These are phyloP conservation scores for Delphinus delphis DNA, from an alignment of 2,113 vertebrate genomes.

Conservation along the genomic window DNA sequence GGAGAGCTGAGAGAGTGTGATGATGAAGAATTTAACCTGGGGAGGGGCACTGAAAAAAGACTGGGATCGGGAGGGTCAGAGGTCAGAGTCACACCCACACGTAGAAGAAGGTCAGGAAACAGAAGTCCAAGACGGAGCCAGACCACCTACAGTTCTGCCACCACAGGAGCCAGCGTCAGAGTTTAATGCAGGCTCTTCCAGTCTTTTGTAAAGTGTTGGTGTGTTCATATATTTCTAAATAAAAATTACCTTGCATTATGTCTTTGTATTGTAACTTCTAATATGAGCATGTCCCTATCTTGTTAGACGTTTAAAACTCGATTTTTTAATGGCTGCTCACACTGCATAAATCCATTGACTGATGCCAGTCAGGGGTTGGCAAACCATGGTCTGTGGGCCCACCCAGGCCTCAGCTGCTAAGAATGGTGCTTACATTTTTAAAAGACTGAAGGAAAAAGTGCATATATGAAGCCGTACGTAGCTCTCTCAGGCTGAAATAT, in stretches of 20 bases:
- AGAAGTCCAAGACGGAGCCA: background rate
- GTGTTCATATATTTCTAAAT: background rate
- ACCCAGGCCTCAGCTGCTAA: background rate
- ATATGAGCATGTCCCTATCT: background rate
- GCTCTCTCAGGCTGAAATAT: background rate
- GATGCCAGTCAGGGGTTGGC: background rate
- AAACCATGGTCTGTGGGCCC: background rate
- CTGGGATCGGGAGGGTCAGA: background rate
- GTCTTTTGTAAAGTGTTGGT: background rate
- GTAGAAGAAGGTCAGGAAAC: background rate
- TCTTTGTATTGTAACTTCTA: background rate
- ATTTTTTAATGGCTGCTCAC: background rate
- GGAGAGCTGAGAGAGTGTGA: background rate
- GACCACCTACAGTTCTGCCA: accelerated
- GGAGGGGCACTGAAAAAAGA: background rate
- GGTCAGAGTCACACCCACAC: background rate
- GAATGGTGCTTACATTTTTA: background rate
- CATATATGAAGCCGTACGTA: accelerated
- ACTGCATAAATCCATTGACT: background rate
- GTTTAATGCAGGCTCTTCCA: background rate
- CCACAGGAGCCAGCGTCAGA: background rate
- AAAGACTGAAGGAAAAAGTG: no score
- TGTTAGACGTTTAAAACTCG: background rate
- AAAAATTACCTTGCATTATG: no score
- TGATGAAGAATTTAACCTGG: background rate